A percentile compares a stretch with the other conserved stretches of the same genome.
Evolutionary conservation across 2,888 invertebrate genomes (phyloP).

Genomic region (Drosophila neotestacea): DNA sequence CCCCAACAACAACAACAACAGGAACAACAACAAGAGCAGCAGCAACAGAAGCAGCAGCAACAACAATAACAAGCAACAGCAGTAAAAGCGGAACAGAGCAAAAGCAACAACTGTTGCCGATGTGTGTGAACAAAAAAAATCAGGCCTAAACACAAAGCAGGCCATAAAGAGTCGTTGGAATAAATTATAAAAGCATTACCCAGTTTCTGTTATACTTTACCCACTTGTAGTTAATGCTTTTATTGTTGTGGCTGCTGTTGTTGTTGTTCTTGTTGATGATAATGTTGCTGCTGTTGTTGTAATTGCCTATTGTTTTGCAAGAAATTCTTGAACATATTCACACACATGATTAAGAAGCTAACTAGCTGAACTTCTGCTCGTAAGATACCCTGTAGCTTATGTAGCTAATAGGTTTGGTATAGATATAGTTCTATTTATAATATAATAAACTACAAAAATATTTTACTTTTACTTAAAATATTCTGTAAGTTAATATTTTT

Average conservation of each 20-base stretch:
- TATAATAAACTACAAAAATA: too few species aligned
- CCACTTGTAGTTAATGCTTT: slow-evolving; percentile 32
- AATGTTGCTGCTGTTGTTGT: slow-evolving; percentile 18
- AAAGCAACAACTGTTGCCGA: slow-evolving; percentile 31
- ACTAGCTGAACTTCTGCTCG: background rate
- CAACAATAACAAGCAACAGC: background rate
- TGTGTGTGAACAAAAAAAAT: slow-evolving; percentile 50
- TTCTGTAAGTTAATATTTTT: too few species aligned
- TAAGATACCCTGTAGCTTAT: slow-evolving; percentile 5
- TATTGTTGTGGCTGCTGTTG: slow-evolving; percentile 20
- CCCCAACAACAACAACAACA: slow-evolving; percentile 15
- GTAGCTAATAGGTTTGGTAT: background rate
- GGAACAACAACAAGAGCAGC: background rate
- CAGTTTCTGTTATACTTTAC: slow-evolving; percentile 59
- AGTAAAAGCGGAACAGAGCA: slow-evolving; percentile 16
- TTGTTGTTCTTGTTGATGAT: slow-evolving; percentile 15
- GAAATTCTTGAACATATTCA: slow-evolving; percentile 35
- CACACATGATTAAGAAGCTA: slow-evolving; percentile 14
- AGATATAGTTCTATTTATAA: background rate
- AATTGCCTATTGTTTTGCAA: slow-evolving; percentile 43
- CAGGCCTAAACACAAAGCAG: slow-evolving; percentile 37
- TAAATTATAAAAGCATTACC: slow-evolving; percentile 76
- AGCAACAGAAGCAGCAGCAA: background rate
- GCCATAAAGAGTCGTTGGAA: slow-evolving; percentile 62
- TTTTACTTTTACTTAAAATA: too few species aligned